phyloP scores from a whole-genome alignment of 2,888 invertebrate genomes.

The Andrena fulva region DNA sequence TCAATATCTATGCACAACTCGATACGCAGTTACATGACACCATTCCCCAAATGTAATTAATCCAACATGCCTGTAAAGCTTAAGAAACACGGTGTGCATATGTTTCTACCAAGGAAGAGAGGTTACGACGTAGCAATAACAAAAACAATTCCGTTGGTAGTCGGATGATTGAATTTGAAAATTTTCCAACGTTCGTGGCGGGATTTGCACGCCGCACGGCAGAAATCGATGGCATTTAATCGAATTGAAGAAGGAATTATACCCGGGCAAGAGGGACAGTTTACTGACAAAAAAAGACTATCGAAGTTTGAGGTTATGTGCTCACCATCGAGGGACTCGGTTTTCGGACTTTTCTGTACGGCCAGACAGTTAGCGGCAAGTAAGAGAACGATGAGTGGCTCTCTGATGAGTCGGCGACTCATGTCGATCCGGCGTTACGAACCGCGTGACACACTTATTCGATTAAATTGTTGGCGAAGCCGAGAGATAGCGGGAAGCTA shows the following conservation, averaged over 20 bases:
- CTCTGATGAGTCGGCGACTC: constrained; percentile 33
- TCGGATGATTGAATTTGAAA: not conserved
- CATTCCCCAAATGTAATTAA: too few relatives aligned
- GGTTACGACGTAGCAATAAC: too few relatives aligned
- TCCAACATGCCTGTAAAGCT: too few relatives aligned
- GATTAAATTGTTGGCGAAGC: constrained; percentile 31
- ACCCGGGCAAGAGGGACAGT: not conserved
- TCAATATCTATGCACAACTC: too few relatives aligned
- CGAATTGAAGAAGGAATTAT: not conserved
- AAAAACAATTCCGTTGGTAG: too few relatives aligned
- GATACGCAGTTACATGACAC: too few relatives aligned
- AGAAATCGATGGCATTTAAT: not conserved
- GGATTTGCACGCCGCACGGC: not conserved
- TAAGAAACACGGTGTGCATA: too few relatives aligned
- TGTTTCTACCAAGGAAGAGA: too few relatives aligned
- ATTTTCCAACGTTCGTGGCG: not conserved
- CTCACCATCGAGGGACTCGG: constrained; percentile 63
- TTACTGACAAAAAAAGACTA: not conserved
- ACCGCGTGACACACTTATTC: constrained; percentile 45
- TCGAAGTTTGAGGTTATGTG: constrained; percentile 72
- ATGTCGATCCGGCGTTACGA: constrained; percentile 32
- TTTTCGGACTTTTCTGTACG: not conserved
- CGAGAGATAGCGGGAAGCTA: constrained; percentile 33
- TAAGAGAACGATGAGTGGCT: constrained; percentile 31
- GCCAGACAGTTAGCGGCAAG: constrained; percentile 10